phyloP scores from a whole-genome alignment of 2,888 invertebrate species.

The Lobophora halterata region DNA sequence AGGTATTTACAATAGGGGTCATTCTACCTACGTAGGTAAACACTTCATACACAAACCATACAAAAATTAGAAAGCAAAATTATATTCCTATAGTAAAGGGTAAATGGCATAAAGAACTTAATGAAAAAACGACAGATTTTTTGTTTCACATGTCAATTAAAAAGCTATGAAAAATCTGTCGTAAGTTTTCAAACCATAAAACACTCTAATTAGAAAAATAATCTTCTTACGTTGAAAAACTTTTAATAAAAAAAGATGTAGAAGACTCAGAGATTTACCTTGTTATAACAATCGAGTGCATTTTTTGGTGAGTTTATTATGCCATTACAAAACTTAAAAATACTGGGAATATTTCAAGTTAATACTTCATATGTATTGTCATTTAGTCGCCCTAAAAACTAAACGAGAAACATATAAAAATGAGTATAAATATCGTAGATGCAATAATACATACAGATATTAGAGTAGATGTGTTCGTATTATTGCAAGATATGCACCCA shows the following conservation, averaged over 20 bases:
- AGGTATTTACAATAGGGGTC: slow-evolving; percentile 76
- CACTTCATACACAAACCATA: slow-evolving; percentile 71
- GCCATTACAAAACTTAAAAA: slow-evolving; percentile 51
- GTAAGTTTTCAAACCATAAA: slow-evolving; percentile 27
- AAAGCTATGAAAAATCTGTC: slow-evolving; percentile 16
- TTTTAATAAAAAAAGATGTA: slow-evolving; percentile 56
- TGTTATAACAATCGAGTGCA: slow-evolving; percentile 1
- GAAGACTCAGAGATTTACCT: slow-evolving; percentile 39
- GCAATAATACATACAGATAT: too few species aligned
- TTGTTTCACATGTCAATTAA: slow-evolving; percentile 4
- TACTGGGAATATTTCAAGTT: slow-evolving; percentile 71
- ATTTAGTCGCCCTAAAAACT: slow-evolving; percentile 80
- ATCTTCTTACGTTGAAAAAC: slow-evolving; percentile 44
- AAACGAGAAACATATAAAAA: slow-evolving; percentile 76
- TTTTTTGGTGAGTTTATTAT: slow-evolving; percentile 36
- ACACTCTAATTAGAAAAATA: slow-evolving; percentile 39
- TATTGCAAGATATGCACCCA: too few species aligned
- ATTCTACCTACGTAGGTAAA: slow-evolving; percentile 79
- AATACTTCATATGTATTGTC: slow-evolving; percentile 76
- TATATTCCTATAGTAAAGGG: slow-evolving; percentile 48
- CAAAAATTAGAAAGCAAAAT: slow-evolving; percentile 69
- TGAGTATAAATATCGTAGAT: too few species aligned
- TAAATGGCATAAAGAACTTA: slow-evolving; percentile 41
- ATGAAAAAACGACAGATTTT: slow-evolving; percentile 36
- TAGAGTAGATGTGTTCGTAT: too few species aligned